Evolutionary conservation across 2,888 invertebrate genomes (phyloP).

Genomic region (Gymnoscelis rufifasciata): DNA sequence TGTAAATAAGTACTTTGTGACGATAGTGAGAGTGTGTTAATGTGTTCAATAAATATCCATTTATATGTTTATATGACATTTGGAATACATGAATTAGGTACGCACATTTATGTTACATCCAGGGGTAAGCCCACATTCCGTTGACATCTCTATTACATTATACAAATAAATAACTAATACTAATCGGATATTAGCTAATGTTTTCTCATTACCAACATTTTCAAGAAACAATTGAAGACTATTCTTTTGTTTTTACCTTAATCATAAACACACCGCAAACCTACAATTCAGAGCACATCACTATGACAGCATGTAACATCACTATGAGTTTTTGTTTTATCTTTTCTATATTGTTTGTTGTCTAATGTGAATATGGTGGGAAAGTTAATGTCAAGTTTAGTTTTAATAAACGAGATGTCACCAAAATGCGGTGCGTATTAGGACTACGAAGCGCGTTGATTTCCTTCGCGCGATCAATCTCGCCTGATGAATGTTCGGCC

Average conservation of each 20-base stretch:
- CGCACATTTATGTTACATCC: conserved; percentile 58
- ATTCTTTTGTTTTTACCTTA: too few species aligned
- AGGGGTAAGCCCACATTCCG: conserved; percentile 43
- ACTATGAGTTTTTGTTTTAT: too few species aligned
- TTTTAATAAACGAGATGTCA: conserved; percentile 26
- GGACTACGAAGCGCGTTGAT: conserved; percentile 39
- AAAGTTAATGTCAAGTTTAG: not conserved
- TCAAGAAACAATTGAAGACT: too few species aligned
- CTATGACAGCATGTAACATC: too few species aligned
- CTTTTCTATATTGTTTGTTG: too few species aligned
- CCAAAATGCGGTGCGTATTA: conserved; percentile 24
- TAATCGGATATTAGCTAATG: too few species aligned
- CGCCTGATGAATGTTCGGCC: conserved; percentile 92
- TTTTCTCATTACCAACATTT: too few species aligned
- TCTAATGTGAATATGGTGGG: too few species aligned
- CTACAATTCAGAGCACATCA: too few species aligned
- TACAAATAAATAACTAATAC: not conserved
- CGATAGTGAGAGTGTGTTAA: conserved; percentile 40
- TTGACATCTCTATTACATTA: conserved; percentile 28
- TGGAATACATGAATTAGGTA: conserved; percentile 44
- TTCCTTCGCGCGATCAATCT: conserved; percentile 82
- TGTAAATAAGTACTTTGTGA: conserved; percentile 58
- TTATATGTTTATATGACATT: conserved; percentile 25
- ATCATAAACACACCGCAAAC: too few species aligned
- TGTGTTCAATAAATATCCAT: conserved; percentile 40